Evolutionary conservation across 2,113 vertebrate species (phyloP).

Genomic region (Sterrhoptilus dennistouni): DNA sequence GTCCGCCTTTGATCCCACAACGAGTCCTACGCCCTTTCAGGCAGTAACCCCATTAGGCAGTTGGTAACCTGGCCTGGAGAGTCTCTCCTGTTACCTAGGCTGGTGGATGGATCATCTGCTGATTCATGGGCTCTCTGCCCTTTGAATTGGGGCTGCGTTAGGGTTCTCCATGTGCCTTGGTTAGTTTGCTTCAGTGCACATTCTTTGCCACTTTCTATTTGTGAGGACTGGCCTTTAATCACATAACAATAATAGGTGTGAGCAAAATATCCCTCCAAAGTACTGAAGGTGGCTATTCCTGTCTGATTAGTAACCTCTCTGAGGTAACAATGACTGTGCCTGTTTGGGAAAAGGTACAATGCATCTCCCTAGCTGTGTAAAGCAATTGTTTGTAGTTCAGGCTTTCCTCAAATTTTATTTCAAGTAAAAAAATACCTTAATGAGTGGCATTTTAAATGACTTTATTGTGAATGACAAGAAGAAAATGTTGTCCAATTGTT

Average conservation of each 20-base stretch:
- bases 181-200: neutral
- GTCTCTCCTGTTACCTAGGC: neutral
- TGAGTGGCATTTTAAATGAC: neutral
- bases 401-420: neutral
- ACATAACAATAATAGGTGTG: neutral
- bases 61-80: neutral
- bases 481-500: neutral
- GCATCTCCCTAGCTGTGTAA: neutral
- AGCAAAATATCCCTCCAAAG: neutral
- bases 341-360: neutral
- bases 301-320: neutral
- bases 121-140: neutral
- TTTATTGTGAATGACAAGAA: neutral
- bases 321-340: neutral
- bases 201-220: neutral
- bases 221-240: neutral
- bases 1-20: neutral
- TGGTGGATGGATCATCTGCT: neutral
- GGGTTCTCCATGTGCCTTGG: neutral
- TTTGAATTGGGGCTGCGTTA: neutral
- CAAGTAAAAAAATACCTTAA: neutral
- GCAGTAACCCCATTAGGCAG: neutral
- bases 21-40: neutral
- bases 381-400: neutral
- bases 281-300: neutral